Conservation (phyloP, 2,797 vertebrate species). For the Ceryle rudis region DNA sequence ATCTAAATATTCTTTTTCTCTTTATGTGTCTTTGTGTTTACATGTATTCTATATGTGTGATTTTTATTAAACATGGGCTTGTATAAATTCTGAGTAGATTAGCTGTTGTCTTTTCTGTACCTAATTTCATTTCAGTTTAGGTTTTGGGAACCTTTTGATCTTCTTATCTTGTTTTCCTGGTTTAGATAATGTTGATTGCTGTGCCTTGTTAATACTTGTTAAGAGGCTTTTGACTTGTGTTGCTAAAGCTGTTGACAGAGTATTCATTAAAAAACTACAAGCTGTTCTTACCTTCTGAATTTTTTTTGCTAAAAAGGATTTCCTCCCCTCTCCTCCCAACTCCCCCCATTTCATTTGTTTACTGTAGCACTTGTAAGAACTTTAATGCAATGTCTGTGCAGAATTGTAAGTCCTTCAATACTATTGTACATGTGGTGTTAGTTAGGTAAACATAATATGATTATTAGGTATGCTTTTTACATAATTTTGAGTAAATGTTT, state of each 20-base stretch:
- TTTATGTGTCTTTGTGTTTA: background rate
- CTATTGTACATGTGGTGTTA: background rate
- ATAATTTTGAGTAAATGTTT: background rate
- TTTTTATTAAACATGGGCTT: background rate
- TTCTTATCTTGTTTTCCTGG: background rate
- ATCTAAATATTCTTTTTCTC: background rate
- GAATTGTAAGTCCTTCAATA: background rate
- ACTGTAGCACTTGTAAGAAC: background rate
- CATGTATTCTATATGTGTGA: background rate
- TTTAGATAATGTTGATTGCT: background rate
- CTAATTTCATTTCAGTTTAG: background rate
- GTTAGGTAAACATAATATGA: background rate
- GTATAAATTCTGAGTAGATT: background rate
- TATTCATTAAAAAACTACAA: background rate
- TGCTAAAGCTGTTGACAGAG: background rate
- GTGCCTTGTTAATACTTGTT: background rate
- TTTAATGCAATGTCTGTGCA: background rate
- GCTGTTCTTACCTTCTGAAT: background rate
- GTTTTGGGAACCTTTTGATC: background rate
- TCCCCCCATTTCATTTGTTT: background rate
- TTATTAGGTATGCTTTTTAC: background rate
- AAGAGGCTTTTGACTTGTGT: background rate
- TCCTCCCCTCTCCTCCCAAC: too few relatives aligned
- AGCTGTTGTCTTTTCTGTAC: background rate
- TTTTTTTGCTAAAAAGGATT: background rate